Conservation (phyloP, 2,797 vertebrate species). For the Lerista edwardsae region DNA sequence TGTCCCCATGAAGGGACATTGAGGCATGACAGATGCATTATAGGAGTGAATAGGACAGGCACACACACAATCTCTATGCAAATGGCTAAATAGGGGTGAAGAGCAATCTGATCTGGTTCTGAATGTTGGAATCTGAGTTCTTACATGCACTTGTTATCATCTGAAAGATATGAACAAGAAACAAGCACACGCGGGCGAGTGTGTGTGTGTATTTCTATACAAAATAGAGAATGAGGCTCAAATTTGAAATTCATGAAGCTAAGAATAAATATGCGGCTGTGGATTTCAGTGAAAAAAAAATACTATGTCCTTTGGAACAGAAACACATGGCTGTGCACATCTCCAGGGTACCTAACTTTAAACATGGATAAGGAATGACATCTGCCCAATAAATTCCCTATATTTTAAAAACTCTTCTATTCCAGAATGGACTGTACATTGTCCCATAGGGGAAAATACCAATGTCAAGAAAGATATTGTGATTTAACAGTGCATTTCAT, state of each 20-base stretch:
- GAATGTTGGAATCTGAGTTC: neutral
- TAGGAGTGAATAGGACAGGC: too few species aligned
- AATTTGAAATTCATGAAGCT: neutral
- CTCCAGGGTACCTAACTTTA: slow-evolving; percentile 9
- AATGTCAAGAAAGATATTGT: slow-evolving; percentile 43
- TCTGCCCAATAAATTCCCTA: slow-evolving; percentile 8
- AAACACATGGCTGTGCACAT: neutral
- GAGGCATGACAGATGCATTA: too few species aligned
- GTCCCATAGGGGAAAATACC: slow-evolving; percentile 9
- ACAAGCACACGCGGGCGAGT: too few species aligned
- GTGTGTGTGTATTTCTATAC: too few species aligned
- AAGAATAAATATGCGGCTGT: neutral
- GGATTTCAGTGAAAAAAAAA: slow-evolving; percentile 10
- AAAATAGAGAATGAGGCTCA: neutral
- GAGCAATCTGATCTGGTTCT: neutral
- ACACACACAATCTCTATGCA: too few species aligned
- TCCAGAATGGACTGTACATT: slow-evolving; percentile 28
- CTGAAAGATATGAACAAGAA: neutral
- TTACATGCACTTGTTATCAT: neutral
- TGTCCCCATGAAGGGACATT: too few species aligned
- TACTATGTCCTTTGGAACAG: slow-evolving; percentile 1
- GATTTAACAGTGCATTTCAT: neutral
- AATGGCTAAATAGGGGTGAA: too few species aligned
- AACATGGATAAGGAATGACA: slow-evolving; percentile 25
- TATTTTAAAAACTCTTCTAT: neutral